phyloP scores from a whole-genome alignment of 2,113 vertebrate genomes.

The Cacatua alba region DNA sequence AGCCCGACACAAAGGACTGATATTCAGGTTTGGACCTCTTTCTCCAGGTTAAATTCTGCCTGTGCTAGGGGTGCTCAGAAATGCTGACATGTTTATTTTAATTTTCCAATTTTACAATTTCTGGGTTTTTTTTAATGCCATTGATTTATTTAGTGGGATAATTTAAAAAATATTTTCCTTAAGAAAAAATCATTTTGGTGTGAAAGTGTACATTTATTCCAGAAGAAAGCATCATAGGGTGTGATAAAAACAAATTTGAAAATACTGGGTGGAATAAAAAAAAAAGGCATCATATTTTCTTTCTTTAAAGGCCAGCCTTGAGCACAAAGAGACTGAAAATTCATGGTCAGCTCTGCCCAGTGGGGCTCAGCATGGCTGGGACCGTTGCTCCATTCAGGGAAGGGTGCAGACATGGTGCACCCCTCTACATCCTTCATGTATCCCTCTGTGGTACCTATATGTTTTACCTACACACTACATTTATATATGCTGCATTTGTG shows the following conservation, averaged over 20 bases:
- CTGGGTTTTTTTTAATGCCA: background rate
- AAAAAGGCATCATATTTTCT: background rate
- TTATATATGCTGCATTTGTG: rapidly evolving
- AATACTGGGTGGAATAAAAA: background rate
- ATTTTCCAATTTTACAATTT: background rate
- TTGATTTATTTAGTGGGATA: background rate
- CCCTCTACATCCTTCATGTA: rapidly evolving
- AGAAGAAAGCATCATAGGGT: rapidly evolving
- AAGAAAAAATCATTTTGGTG: background rate
- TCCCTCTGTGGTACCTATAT: rapidly evolving
- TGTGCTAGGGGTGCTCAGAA: background rate
- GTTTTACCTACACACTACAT: rapidly evolving
- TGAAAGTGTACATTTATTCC: rapidly evolving
- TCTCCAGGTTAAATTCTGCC: background rate
- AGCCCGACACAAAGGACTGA: rapidly evolving
- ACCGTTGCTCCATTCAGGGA: rapidly evolving
- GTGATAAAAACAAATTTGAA: background rate
- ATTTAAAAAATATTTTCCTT: background rate
- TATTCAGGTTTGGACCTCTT: rapidly evolving
- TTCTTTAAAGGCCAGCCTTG: background rate
- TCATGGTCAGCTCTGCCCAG: background rate
- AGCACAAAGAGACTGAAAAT: background rate
- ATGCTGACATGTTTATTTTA: rapidly evolving
- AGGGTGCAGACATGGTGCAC: background rate
- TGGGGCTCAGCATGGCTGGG: background rate